A percentile compares a stretch with the other conserved stretches of the same genome.
Evolutionary conservation across 2,888 invertebrate species (phyloP).

Genomic region (Dromius quadrimaculatus): DNA sequence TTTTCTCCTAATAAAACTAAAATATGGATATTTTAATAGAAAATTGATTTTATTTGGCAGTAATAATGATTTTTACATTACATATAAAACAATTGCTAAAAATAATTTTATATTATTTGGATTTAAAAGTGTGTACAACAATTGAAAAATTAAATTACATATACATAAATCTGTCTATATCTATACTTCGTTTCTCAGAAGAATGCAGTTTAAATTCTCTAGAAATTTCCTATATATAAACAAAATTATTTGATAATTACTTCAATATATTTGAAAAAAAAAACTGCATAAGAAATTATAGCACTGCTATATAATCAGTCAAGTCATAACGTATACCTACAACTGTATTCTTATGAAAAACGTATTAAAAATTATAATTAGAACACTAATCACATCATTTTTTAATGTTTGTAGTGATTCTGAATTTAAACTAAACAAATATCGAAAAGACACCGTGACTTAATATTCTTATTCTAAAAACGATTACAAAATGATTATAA

Average conservation of each 20-base stretch:
- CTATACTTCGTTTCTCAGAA: too few species aligned
- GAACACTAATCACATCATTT: too few species aligned
- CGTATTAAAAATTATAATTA: too few species aligned
- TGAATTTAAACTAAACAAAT: slow-evolving; percentile 30
- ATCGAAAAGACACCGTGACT: slow-evolving; percentile 32
- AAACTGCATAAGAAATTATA: too few species aligned
- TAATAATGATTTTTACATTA: slow-evolving; percentile 40
- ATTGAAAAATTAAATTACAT: slow-evolving; percentile 22
- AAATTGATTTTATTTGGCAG: slow-evolving; percentile 45
- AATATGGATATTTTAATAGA: slow-evolving; percentile 37
- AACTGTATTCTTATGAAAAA: too few species aligned
- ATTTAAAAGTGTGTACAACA: slow-evolving; percentile 14
- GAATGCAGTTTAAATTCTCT: too few species aligned
- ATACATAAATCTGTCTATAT: slow-evolving; percentile 14
- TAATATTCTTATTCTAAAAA: slow-evolving; percentile 25
- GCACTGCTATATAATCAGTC: not conserved
- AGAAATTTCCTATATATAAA: too few species aligned
- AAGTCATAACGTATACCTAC: too few species aligned
- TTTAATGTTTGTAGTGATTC: slow-evolving; percentile 21
- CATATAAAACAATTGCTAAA: slow-evolving; percentile 39
- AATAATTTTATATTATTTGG: slow-evolving; percentile 6
- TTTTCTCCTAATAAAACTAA: too few species aligned
- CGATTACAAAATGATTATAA: slow-evolving; percentile 33
- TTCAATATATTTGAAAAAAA: too few species aligned
- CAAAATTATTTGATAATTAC: not conserved